Percentiles rank a stretch among this genome's conserved stretches.
These are phyloP conservation scores for Ophion obscuratus DNA, from an alignment of 2,888 invertebrate genomes.

Conservation along the genomic window DNA sequence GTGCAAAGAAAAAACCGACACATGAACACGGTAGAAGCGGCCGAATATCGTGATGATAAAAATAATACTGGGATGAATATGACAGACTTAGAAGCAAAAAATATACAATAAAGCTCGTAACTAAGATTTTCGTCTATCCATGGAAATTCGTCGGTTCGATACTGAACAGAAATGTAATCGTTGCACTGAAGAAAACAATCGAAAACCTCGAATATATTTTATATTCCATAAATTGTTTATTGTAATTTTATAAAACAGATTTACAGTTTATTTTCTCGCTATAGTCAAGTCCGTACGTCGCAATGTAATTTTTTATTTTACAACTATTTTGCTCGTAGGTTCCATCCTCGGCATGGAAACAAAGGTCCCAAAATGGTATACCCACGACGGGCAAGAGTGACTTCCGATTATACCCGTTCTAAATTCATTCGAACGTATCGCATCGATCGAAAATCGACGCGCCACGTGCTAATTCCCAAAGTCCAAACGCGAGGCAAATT, in stretches of 20 bases:
- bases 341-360: background rate
- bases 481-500: too few relatives aligned
- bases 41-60: background rate
- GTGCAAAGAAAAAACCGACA: background rate
- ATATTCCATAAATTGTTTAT: slow-evolving; percentile 5
- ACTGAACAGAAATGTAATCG: background rate
- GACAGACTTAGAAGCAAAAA: too few relatives aligned
- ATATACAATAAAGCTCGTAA: background rate
- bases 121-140: background rate
- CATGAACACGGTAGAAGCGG: background rate
- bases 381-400: background rate
- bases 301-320: background rate
- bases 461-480: too few relatives aligned
- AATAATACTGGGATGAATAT: too few relatives aligned
- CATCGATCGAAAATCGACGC: background rate
- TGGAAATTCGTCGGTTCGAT: background rate
- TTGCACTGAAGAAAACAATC: background rate
- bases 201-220: background rate
- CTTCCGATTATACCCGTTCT: background rate
- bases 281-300: background rate
- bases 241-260: background rate
- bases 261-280: background rate
- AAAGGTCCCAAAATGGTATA: background rate
- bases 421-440: background rate
- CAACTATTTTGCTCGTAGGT: background rate